Base-by-base conservation (phyloP, 1,140 invertebrate species). In the Oppia nitens region DNA sequence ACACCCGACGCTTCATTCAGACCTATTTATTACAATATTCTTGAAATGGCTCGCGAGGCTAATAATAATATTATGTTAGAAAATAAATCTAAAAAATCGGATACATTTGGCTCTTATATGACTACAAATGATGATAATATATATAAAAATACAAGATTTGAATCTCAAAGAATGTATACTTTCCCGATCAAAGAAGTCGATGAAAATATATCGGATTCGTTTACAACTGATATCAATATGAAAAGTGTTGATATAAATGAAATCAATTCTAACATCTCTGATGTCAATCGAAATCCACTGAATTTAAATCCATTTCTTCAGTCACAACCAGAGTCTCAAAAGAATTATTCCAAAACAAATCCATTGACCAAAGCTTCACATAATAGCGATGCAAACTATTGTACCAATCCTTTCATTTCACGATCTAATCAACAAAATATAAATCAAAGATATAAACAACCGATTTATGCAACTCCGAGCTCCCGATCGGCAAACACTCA, bases 401-500 rank as follows among this genome's bases (percentile, higher is more conserved):
- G 6, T 9, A 40, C 32, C 17, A 40, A 40, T 17, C 6, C 6
- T 40, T 17, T 6, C 6, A 9, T 40, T 9, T 6, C 6, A 40
- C 17, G 6, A 6, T 6, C 6, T 9, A 6, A 40, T 40, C 32
- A 40, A 40, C 6, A 40, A 6, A 17, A 6, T 9, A 40, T 17
- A 40, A 40, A 40, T 40, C 6, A 40, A 9, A 40, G 32, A 40
- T 40, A 6, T 40, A 40, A 40, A 40, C 32, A 40, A 9, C 32
- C 6, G 6, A 40, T 9, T 6, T 40, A 40, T 40, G n/a, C n/a
- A n/a, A 45, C 26, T 12, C 24, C 47, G 20, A 29, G 25, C 12
- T 53, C 49, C 3, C n/a, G 51, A 58, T 53, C 60, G 20, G 50
- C 57, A 24, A 74, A 74, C 14, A 78, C 77, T 20, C 77, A 78